Conservation (phyloP, 1,140 invertebrate genomes). For the Oscheius sp. region DNA sequence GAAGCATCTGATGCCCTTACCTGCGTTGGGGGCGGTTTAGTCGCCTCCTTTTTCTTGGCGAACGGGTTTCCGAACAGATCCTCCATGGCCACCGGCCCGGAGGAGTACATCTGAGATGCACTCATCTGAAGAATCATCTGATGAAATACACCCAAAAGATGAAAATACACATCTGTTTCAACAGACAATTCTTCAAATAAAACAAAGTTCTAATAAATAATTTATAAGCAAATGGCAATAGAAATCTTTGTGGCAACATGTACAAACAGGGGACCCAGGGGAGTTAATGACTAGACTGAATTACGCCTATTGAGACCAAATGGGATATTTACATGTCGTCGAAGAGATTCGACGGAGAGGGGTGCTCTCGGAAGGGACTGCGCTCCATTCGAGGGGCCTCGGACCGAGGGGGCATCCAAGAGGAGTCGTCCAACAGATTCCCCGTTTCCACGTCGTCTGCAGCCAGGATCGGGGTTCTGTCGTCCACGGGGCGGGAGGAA, state of each 20-base stretch:
- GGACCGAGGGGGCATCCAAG: not conserved
- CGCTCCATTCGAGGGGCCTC: not conserved
- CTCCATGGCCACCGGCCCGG: constrained; percentile 32
- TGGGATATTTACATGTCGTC: constrained; percentile 42
- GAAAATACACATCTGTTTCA: no score
- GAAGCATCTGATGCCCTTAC: not conserved
- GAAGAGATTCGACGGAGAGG: constrained; percentile 42
- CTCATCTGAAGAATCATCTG: no score
- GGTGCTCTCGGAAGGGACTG: constrained; percentile 25
- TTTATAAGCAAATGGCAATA: no score
- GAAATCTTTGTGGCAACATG: not conserved
- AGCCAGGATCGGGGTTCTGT: not conserved
- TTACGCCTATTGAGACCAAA: not conserved
- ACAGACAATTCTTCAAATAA: no score
- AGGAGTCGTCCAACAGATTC: constrained; percentile 6
- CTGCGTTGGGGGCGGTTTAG: not conserved
- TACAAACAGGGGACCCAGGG: no score
- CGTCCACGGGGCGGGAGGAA: not conserved
- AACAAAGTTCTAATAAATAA: no score
- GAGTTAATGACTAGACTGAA: no score
- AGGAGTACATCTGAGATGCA: constrained; percentile 18
- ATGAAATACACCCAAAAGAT: no score
- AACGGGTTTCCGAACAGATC: constrained; percentile 54
- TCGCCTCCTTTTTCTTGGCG: constrained; percentile 30
- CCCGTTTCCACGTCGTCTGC: not conserved